Base-by-base conservation (phyloP, 2,888 invertebrate species). In the Taphrorychus bicolor region DNA sequence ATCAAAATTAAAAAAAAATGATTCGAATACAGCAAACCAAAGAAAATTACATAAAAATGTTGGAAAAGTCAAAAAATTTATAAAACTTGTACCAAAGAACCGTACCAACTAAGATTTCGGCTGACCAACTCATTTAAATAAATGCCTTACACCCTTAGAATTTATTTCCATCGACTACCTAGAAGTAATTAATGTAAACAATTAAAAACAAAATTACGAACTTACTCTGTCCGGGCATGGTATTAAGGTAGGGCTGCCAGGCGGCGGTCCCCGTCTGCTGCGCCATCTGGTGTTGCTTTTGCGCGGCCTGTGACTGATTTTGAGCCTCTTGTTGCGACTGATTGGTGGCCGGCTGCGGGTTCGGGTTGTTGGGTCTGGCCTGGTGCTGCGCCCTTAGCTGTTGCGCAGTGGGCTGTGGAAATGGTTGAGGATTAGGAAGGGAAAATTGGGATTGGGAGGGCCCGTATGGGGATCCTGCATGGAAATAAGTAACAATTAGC, bases 361-460 rank as follows among this genome's bases (percentile, higher is more conserved):
- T 19, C 1, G 64, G 57, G 23, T 45, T 21, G 54, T 49, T 69
- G 75, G 76, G 76, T 49, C 77, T 56, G 59, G 81, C 81, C 66
- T 81, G 82, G 65, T 83, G 80, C 70, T 81, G 80, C 14, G 62
- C 62, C 56, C 64, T 76, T 73, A 62, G 16, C 54, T 83, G 80
- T 70, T 81, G 80, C 9, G 57, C 53, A 70, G 74, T 51, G 16
- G 67, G 62, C 57, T 80, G 80, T 62, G 82, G 82, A 63, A 81
- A 83, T 73, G 70, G 78, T 41, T 57, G 79, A 40, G 74, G 70
- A 64, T 72, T 75, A 64, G 78, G 78, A 59, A 72, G 73, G 54
- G 58, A 59, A 60, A 72, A 65, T 67, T 71, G 74, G 23, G 41
- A 17, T 45, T 58, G 65, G 23, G 66, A 32, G 18, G 52, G 59